phyloP scores from a whole-genome alignment of 2,888 invertebrate species.

The Tridacna crocea region DNA sequence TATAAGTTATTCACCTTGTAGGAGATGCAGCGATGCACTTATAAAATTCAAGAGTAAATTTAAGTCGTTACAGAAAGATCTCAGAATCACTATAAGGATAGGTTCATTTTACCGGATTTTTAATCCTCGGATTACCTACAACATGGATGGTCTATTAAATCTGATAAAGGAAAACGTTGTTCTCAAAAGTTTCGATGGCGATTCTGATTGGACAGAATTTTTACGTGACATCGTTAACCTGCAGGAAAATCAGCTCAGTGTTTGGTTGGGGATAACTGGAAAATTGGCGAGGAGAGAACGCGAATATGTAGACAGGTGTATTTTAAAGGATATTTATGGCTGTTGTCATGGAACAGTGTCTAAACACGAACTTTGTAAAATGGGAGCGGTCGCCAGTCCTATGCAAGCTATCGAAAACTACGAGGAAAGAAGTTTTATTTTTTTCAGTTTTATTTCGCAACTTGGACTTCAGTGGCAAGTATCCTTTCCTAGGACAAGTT shows the following conservation, averaged over 20 bases:
- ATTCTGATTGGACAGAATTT: conserved; percentile 4
- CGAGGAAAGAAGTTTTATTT: neutral
- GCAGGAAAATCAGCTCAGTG: neutral
- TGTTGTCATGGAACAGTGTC: neutral
- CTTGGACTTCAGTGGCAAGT: too few species aligned
- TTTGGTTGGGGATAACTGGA: neutral
- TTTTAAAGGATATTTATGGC: conserved; percentile 4
- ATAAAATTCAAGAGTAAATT: neutral
- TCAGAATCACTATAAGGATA: neutral
- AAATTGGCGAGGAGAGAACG: neutral
- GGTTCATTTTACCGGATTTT: neutral
- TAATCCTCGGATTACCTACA: neutral
- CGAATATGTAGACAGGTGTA: conserved; percentile 8
- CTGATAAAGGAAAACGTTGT: neutral
- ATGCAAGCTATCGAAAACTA: neutral
- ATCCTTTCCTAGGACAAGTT: too few species aligned
- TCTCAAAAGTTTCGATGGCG: neutral
- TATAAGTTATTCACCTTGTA: neutral
- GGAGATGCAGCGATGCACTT: neutral
- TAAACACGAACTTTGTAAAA: neutral
- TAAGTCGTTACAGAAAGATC: neutral
- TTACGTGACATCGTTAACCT: neutral
- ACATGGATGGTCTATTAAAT: neutral
- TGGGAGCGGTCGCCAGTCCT: neutral
- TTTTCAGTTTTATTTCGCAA: too few species aligned